phyloP scores from a whole-genome alignment of 2,888 invertebrate species.

The Drosophila putrida region DNA sequence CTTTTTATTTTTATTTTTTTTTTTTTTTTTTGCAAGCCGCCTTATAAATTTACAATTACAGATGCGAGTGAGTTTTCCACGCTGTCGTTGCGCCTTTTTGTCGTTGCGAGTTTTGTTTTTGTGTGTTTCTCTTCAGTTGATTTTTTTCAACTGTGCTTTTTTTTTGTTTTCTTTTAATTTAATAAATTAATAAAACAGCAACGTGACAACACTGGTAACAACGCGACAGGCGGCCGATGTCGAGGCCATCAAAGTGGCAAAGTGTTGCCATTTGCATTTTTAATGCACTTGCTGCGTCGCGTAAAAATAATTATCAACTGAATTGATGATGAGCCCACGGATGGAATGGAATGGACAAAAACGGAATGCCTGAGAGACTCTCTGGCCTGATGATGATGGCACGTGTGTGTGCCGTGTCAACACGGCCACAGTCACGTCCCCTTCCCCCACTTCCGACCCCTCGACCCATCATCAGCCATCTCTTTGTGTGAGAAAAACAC shows the following conservation, averaged over 20 bases:
- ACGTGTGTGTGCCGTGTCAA: conserved; percentile 55
- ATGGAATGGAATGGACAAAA: conserved; percentile 18
- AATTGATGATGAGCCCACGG: conserved; percentile 72
- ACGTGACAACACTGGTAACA: conserved; percentile 65
- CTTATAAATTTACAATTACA: conserved; percentile 81
- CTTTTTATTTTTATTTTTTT: conserved; percentile 29
- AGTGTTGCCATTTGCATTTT: conserved; percentile 84
- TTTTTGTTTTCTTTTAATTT: conserved; percentile 60
- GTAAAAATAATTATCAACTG: conserved; percentile 83
- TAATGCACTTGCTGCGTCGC: conserved; percentile 78
- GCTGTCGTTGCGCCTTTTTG: conserved; percentile 39
- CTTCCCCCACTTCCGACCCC: neutral
- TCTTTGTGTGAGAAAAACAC: conserved; percentile 19
- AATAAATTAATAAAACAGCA: conserved; percentile 82
- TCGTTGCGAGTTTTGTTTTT: conserved; percentile 34
- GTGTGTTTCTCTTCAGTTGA: conserved; percentile 26
- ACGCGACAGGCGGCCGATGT: conserved; percentile 5
- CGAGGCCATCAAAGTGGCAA: conserved; percentile 80
- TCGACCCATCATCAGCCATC: neutral
- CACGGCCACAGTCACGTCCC: conserved; percentile 48
- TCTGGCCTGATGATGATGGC: conserved; percentile 30
- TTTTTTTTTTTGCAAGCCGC: conserved; percentile 37
- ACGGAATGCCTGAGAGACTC: conserved; percentile 41
- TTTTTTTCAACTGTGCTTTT: conserved; percentile 28
- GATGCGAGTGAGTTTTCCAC: conserved; percentile 48